phyloP scores from a whole-genome alignment of 2,888 invertebrate genomes.

The Phalangium opilio region DNA sequence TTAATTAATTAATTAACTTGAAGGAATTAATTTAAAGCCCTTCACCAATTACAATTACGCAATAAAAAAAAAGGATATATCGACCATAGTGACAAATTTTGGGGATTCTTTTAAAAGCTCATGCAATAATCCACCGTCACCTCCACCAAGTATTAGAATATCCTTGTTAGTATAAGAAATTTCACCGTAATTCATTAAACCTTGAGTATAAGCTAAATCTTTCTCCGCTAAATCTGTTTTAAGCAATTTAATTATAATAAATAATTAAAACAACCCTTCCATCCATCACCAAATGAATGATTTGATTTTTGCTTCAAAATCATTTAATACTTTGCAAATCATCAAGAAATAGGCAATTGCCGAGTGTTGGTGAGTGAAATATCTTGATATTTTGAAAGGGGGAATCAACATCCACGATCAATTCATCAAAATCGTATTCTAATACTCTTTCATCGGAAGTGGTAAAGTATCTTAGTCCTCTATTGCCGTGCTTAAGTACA shows the following conservation, averaged over 20 bases:
- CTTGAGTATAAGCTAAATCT: conserved; percentile 80
- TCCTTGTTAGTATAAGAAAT: conserved; percentile 72
- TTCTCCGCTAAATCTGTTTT: conserved; percentile 79
- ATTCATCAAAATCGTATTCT: conserved; percentile 74
- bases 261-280: too few relatives aligned
- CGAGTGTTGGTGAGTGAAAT: conserved; percentile 70
- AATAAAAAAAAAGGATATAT: conserved; percentile 34
- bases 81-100: conserved; percentile 77
- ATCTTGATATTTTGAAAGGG: conserved; percentile 83
- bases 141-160: conserved; percentile 74
- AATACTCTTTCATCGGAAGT: conserved; percentile 71
- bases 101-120: conserved; percentile 79
- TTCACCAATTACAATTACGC: neutral
- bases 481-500: conserved; percentile 17
- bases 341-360: conserved; percentile 78
- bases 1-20: too few relatives aligned
- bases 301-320: too few relatives aligned
- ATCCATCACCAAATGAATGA: too few relatives aligned
- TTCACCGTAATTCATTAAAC: conserved; percentile 69
- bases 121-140: conserved; percentile 82
- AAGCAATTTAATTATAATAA: too few relatives aligned
- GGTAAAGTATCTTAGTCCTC: conserved; percentile 45
- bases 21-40: neutral
- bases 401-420: conserved; percentile 66
- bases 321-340: conserved; percentile 78